Conservation (phyloP, 2,888 invertebrate species). For the Neoaliturus tenellus region DNA sequence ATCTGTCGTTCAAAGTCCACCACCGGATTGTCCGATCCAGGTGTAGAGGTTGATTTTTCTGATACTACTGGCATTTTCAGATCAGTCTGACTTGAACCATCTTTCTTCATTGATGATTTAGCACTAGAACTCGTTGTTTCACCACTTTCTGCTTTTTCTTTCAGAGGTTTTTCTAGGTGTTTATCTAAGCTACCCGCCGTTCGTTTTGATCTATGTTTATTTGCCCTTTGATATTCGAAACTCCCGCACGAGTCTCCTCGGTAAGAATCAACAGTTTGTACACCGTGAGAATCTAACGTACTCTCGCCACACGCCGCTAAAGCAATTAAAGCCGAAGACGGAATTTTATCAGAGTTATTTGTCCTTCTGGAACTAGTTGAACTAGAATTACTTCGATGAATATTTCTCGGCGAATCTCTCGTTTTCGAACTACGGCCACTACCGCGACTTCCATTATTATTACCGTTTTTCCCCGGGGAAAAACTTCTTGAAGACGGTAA, state of each 20-base stretch:
- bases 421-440: constrained; percentile 63
- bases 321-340: constrained; percentile 77
- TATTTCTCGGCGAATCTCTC: constrained; percentile 63
- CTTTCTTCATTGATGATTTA: constrained; percentile 72
- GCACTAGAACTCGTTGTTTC: constrained; percentile 58
- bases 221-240: constrained; percentile 75
- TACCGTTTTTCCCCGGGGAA: constrained; percentile 67
- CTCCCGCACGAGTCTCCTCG: constrained; percentile 80
- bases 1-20: constrained; percentile 87
- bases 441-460: constrained; percentile 63
- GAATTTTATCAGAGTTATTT: constrained; percentile 69
- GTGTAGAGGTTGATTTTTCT: constrained; percentile 57
- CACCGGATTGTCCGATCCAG: constrained; percentile 62
- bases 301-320: constrained; percentile 73
- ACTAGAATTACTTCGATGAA: constrained; percentile 58
- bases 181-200: constrained; percentile 68
- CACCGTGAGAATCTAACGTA: constrained; percentile 73
- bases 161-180: constrained; percentile 51
- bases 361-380: constrained; percentile 63
- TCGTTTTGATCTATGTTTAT: constrained; percentile 70
- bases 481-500: constrained; percentile 67
- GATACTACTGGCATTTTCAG: constrained; percentile 75
- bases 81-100: constrained; percentile 81
- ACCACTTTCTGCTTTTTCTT: constrained; percentile 49
- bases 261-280: constrained; percentile 78